Base-by-base conservation (phyloP, 2,113 vertebrate species). In the Phyllostomus hastatus region DNA sequence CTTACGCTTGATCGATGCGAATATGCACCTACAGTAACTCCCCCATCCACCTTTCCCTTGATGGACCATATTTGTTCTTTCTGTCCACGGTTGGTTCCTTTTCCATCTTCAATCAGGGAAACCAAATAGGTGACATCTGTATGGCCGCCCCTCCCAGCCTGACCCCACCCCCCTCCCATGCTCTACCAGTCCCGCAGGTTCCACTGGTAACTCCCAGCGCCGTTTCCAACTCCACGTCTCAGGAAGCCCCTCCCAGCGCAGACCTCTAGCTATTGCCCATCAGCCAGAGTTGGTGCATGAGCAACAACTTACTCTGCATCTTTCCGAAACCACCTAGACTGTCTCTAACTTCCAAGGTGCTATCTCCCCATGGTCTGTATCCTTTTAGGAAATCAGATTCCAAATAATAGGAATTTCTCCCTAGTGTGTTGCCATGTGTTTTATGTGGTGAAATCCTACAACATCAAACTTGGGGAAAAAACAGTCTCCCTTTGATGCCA, bases 131-230 rank as follows among this genome's bases (percentile, higher is more conserved):
- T 88, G 24, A 11, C 12, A 64, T 10, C 19, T 64, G 1, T 12
- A 26, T 5, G 20, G 7, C 4, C 11, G 4, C 9, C 10, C 15
- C 50, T 93, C 17, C 20, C 22, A 70, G 24, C 11, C n/a, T 48
- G 33, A 4, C 0, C 19, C 3, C 8, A 8, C 20, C 7, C 2
- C 2, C 28, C 48, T 1, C 22, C 11, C 33, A 57, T 20, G 15
- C 19, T 15, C 38, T 22, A 0, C 10, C 19, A 4, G 0, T n/a
- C 57, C 28, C 22, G 67, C 4, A 7, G 19, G 46, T 5, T 5
- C 1, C 35, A 4, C 7, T 50, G 28, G 43, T 33, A n/a, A 10
- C 41, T 90, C 33, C 26, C 8, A 69, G 43, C 7, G 1, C 31
- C 5, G 2, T 31, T 50, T 92, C n/a, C 73, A 20, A 11, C 43